These are phyloP conservation scores for Camponotus vicinus DNA, from an alignment of 1,140 invertebrate genomes.

Conservation along the genomic window DNA sequence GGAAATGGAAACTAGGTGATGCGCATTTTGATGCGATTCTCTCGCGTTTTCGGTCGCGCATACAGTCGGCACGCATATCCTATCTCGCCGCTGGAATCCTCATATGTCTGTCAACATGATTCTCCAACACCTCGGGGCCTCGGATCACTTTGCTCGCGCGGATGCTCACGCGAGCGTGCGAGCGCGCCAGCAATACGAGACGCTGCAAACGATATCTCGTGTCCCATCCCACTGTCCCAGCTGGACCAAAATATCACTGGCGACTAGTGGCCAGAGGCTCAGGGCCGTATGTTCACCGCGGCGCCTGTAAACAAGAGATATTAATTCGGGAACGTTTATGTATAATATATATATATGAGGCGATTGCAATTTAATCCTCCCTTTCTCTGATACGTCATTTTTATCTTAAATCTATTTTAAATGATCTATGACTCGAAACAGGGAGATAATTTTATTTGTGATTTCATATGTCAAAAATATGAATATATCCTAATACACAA, in stretches of 20 bases:
- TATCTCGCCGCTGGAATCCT: constrained; percentile 85
- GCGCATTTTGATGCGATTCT: constrained; percentile 26
- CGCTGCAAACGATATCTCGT: constrained; percentile 51
- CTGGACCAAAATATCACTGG: constrained; percentile 78
- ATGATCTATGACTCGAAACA: not conserved
- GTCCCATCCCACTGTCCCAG: constrained; percentile 69
- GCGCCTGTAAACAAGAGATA: too few species aligned
- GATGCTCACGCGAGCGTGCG: not conserved
- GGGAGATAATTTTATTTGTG: too few species aligned
- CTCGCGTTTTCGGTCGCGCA: constrained; percentile 56
- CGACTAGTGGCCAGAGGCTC: constrained; percentile 63
- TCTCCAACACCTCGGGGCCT: constrained; percentile 77
- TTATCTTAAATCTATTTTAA: not conserved
- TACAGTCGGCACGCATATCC: constrained; percentile 77
- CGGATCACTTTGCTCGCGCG: constrained; percentile 66
- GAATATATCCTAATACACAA: too few species aligned
- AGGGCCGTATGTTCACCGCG: constrained; percentile 58
- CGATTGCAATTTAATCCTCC: not conserved
- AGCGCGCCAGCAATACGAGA: constrained; percentile 64
- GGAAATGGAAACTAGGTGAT: not conserved
- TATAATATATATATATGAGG: too few species aligned
- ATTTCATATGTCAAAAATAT: too few species aligned
- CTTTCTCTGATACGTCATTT: not conserved
- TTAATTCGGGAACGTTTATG: too few species aligned
- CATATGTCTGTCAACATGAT: constrained; percentile 84